Base-by-base conservation (phyloP, 1,140 invertebrate species). In the Pseudobourletiella spinata region DNA sequence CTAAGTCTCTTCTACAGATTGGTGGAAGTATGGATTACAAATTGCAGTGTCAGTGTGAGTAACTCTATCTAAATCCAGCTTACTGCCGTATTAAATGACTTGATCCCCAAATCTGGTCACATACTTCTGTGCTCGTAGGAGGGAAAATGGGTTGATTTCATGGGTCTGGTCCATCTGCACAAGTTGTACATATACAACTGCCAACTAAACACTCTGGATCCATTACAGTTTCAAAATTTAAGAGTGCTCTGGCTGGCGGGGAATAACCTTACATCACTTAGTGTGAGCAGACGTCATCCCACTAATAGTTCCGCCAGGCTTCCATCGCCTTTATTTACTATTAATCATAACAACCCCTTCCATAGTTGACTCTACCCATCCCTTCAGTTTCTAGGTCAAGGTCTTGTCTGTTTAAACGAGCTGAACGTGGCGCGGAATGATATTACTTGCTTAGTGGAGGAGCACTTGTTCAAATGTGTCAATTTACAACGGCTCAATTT, bases 321-420 rank as follows among this genome's bases (percentile, higher is more conserved):
- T n/a, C n/a, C n/a, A n/a, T n/a, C n/a, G n/a, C n/a, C n/a, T n/a
- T n/a, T n/a, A n/a, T n/a, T n/a, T n/a, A n/a, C n/a, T n/a, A n/a
- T n/a, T n/a, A n/a, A n/a, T n/a, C n/a, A n/a, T n/a, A n/a, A n/a
- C n/a, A n/a, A n/a, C n/a, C n/a, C n/a, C n/a, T n/a, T n/a, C n/a
- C n/a, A n/a, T n/a, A n/a, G n/a, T n/a, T n/a, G n/a, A n/a, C n/a
- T n/a, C n/a, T n/a, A n/a, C n/a, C n/a, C n/a, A n/a, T n/a, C n/a
- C n/a, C n/a, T n/a, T n/a, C 43, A 67, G 61, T 67, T 67, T 59
- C 57, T 67, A 52, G 50, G 57, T 3, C 26, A 60, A 16, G 65
- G 65, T 3, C 25, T 67, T 6, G 48, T 39, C 14, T 46, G 3
- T 18, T 44, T 67, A 11, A 20, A 28, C 32, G 65, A 67, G 24